Percentiles rank a stretch among this genome's conserved stretches.
Evolutionary conservation across 2,797 vertebrate genomes (phyloP).

Genomic region (Bucorvus abyssinicus): DNA sequence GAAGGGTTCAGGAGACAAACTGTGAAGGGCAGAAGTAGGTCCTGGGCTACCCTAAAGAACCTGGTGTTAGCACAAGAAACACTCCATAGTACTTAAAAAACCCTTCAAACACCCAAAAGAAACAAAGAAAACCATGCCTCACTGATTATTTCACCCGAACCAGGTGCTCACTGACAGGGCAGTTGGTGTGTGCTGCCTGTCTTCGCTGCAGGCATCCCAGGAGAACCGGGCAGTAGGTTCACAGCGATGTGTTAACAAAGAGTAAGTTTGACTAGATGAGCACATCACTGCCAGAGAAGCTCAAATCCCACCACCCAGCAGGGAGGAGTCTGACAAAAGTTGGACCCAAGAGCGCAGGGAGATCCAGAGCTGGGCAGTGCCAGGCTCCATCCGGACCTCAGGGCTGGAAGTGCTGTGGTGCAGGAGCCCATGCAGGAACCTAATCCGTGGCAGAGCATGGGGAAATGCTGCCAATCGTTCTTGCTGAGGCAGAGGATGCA

Average conservation of each 20-base stretch:
- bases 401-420: neutral
- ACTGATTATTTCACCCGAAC: neutral
- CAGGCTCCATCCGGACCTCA: neutral
- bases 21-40: neutral
- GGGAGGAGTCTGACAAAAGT: no score
- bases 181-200: no score
- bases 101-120: no score
- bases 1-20: neutral
- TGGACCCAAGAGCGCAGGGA: fast-evolving
- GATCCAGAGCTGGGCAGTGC: neutral
- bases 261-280: neutral
- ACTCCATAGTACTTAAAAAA: neutral
- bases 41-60: neutral
- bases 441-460: neutral
- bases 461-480: neutral
- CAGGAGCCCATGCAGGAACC: neutral
- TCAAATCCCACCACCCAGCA: neutral
- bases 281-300: neutral
- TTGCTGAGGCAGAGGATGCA: neutral
- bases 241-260: neutral
- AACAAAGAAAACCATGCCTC: neutral
- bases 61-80: neutral
- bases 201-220: neutral
- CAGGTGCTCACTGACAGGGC: neutral
- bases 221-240: neutral